A percentile compares a stretch with the other conserved stretches of the same genome.
Evolutionary conservation across 2,888 invertebrate genomes (phyloP).

Genomic region (Stegana nigrithorax): DNA sequence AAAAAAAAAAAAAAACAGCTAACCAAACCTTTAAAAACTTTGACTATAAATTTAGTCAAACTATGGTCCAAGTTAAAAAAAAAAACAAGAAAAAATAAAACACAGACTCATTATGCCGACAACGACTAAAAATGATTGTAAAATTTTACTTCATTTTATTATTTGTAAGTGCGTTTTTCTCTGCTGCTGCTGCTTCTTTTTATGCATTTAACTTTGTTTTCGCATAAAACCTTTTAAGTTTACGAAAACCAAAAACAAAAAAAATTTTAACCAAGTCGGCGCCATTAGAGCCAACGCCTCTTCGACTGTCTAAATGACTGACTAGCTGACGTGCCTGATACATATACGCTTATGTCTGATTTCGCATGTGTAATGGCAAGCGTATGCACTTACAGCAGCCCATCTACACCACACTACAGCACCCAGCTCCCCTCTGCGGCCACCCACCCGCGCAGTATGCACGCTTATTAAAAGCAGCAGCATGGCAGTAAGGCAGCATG

Average conservation of each 20-base stretch:
- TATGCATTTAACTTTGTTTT: not conserved
- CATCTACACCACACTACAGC: too few species aligned
- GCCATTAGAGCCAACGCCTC: constrained; percentile 24
- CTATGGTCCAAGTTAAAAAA: not conserved
- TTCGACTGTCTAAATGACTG: too few species aligned
- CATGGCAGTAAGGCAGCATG: constrained; percentile 48
- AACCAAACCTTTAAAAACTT: too few species aligned
- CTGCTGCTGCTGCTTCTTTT: not conserved
- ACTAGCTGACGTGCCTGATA: too few species aligned
- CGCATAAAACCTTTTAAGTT: constrained; percentile 8
- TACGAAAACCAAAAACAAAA: not conserved
- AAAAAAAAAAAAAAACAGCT: too few species aligned
- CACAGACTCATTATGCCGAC: not conserved
- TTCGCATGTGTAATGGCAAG: too few species aligned
- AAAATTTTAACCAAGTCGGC: constrained; percentile 16
- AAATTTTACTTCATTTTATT: not conserved
- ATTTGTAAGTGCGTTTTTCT: not conserved
- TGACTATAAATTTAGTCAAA: too few species aligned
- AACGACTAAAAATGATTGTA: not conserved
- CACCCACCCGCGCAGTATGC: not conserved
- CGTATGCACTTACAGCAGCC: too few species aligned
- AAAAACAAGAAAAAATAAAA: not conserved
- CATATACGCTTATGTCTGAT: too few species aligned
- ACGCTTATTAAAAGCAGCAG: constrained; percentile 51
- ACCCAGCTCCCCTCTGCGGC: too few species aligned